Percentiles rank a stretch among this genome's conserved stretches.
phyloP scores from a whole-genome alignment of 2,797 vertebrate genomes.

The Apodemus agrarius region DNA sequence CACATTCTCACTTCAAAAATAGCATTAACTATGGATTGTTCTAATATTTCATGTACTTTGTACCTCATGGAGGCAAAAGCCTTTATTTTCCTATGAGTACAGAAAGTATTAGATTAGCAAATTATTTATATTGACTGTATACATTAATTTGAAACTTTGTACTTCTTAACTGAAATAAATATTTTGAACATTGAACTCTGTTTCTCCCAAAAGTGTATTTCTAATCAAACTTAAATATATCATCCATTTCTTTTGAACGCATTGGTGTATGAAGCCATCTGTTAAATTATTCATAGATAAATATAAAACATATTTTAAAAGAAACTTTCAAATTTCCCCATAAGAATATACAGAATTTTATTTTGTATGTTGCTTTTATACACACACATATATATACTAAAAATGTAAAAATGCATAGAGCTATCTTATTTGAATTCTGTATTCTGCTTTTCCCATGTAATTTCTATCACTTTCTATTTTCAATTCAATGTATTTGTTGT shows the following conservation, averaged over 20 bases:
- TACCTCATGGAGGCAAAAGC: background rate
- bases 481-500: background rate
- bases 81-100: background rate
- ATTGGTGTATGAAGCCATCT: background rate
- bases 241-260: constrained; percentile 1
- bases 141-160: constrained; percentile 33
- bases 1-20: background rate
- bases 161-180: constrained; percentile 10
- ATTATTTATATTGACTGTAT: background rate
- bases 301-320: background rate
- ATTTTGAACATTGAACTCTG: constrained; percentile 26
- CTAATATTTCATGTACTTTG: constrained; percentile 1
- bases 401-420: background rate
- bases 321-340: background rate
- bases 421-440: background rate
- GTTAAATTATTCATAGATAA: constrained; percentile 28
- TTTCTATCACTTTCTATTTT: background rate
- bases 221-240: constrained; percentile 17
- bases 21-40: background rate
- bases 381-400: no score
- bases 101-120: background rate
- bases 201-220: constrained; percentile 30
- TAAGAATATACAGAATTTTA: background rate
- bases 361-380: constrained; percentile 16
- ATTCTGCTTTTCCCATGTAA: constrained; percentile 15